Evolutionary conservation across 2,888 invertebrate species (phyloP).

Genomic region (Caenorhabditis uteleia): DNA sequence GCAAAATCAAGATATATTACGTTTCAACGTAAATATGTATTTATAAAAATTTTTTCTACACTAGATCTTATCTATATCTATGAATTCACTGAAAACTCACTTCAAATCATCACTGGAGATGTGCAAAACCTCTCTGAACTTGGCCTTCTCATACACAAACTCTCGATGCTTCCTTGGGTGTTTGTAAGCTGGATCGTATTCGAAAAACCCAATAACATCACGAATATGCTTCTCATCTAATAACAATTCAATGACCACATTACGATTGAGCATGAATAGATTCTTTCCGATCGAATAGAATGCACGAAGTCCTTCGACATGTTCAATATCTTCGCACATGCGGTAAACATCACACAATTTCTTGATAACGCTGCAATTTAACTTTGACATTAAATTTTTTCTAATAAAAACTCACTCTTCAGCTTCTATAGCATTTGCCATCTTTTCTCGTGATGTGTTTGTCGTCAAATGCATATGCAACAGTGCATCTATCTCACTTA

Average conservation of each 20-base stretch:
- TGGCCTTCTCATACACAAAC: slow-evolving; percentile 89
- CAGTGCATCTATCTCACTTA: slow-evolving; percentile 88
- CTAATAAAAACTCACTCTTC: slow-evolving; percentile 75
- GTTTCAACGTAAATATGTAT: not conserved
- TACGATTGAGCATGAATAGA: slow-evolving; percentile 96
- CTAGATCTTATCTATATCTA: too few relatives aligned
- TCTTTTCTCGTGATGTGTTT: slow-evolving; percentile 88
- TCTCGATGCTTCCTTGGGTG: slow-evolving; percentile 82
- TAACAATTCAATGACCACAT: slow-evolving; percentile 87
- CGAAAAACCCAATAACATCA: slow-evolving; percentile 96
- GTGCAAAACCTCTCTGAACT: slow-evolving; percentile 79
- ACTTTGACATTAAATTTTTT: not conserved
- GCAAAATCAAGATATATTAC: not conserved
- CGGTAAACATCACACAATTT: slow-evolving; percentile 93
- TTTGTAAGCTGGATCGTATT: slow-evolving; percentile 81
- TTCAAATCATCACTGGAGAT: slow-evolving; percentile 91
- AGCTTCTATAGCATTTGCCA: slow-evolving; percentile 88
- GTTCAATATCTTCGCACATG: slow-evolving; percentile 95
- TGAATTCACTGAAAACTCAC: slow-evolving; percentile 19
- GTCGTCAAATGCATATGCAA: slow-evolving; percentile 79
- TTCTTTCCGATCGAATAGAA: slow-evolving; percentile 88
- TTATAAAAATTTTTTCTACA: not conserved
- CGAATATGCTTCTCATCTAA: slow-evolving; percentile 39
- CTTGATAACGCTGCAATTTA: slow-evolving; percentile 78
- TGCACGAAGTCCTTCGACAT: slow-evolving; percentile 88